A percentile compares a stretch with the other conserved stretches of the same genome.
Conservation (phyloP, 1,140 invertebrate genomes). For the Drosophila dunni region DNA sequence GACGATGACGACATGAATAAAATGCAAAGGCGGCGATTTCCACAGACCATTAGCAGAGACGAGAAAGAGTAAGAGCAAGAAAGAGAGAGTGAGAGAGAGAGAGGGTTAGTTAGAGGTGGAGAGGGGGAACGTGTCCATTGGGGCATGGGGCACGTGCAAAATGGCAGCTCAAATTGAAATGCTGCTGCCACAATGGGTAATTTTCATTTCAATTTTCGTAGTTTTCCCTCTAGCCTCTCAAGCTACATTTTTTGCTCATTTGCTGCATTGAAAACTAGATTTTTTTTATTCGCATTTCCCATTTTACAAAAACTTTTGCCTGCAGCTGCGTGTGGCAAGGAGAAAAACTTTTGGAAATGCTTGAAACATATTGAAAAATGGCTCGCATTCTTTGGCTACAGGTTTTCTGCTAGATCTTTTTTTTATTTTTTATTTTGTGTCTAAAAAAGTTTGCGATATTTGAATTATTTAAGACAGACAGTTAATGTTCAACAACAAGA, state of each 20-base stretch:
- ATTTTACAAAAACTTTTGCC: constrained; percentile 57
- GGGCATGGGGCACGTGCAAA: constrained; percentile 72
- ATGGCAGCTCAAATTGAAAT: constrained; percentile 77
- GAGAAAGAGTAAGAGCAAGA: background rate
- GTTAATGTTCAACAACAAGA: background rate
- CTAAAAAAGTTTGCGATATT: constrained; percentile 35
- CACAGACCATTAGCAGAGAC: background rate
- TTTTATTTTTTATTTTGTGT: constrained; percentile 11
- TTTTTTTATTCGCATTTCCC: constrained; percentile 15
- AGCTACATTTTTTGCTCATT: constrained; percentile 74
- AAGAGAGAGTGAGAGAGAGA: background rate
- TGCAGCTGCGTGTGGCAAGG: constrained; percentile 67
- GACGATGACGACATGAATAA: constrained; percentile 68
- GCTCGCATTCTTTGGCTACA: constrained; percentile 54
- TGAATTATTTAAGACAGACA: constrained; percentile 39
- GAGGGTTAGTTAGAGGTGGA: background rate
- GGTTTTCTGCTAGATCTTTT: no score
- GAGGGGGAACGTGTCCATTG: background rate
- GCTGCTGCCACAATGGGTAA: constrained; percentile 82
- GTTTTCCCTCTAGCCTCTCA: constrained; percentile 39
- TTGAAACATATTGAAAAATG: constrained; percentile 76
- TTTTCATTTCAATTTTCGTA: constrained; percentile 84
- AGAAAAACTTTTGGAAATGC: constrained; percentile 70
- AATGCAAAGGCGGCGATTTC: constrained; percentile 50
- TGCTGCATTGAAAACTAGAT: constrained; percentile 59